Base-by-base conservation (phyloP, 2,113 vertebrate genomes). In the Cynoglossus semilaevis region DNA sequence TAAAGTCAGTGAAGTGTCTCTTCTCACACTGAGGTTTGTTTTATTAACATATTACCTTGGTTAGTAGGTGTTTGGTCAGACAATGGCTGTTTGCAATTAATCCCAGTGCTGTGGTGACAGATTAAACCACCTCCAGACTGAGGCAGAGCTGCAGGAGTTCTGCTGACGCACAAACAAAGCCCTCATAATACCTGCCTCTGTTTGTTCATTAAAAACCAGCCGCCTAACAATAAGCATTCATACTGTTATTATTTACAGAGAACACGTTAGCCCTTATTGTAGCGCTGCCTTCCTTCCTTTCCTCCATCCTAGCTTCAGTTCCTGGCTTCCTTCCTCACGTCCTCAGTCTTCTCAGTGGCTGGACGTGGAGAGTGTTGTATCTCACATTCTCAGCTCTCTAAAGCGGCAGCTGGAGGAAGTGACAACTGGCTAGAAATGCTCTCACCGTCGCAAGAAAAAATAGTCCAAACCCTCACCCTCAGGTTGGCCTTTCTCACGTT, bases 401-500 rank as follows among this genome's bases (percentile, higher is more conserved):
- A 62, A 63, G 65, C 29, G 63, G 68, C 85, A 84, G 79, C 81
- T 83, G 83, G 77, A 84, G 85, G 83, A 87, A 72, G 72, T 80
- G 75, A 77, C 77, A 85, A 83, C 72, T 80, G 80, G 38, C 66
- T 47, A 51, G 62, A 64, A 64, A 66, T 51, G 50, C 59, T 22
- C 45, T 53, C 8, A 9, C 42, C 5, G n/a, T 48, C 17, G 19
- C 44, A 37, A 34, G 51, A 72, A 68, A 16, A 81, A 83, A 83
- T 67, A 85, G 76, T 70, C 48, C 51, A 44, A 34, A 22, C 63
- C 54, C 44, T 18, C 22, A 51, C 40, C 15, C 3, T 57, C 51
- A 60, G 67, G 67, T 70, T 19, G 70, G 72, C 72, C 74, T 72
- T 83, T 80, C 74, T 81, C 81, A 80, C 48, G 40, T 80, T 86